phyloP scores from a whole-genome alignment of 2,888 invertebrate genomes.

The Eurytoma adleriae region DNA sequence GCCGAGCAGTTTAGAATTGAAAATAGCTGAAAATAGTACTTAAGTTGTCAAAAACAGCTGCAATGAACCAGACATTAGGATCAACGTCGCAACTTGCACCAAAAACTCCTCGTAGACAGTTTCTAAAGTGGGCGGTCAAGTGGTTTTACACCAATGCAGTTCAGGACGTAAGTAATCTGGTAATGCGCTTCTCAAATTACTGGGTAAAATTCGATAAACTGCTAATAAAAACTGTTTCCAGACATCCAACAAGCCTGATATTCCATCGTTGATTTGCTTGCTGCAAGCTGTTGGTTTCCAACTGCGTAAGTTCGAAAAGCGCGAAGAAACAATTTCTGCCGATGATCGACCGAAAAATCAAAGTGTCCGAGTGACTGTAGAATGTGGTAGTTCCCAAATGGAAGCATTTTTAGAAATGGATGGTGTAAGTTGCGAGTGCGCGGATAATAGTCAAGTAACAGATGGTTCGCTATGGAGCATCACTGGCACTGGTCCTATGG shows the following conservation, averaged over 20 bases:
- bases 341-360: slow-evolving; percentile 50
- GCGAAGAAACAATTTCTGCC: neutral
- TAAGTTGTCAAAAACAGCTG: too few species aligned
- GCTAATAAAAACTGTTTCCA: slow-evolving; percentile 27
- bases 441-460: slow-evolving; percentile 61
- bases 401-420: slow-evolving; percentile 67
- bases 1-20: too few species aligned
- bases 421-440: slow-evolving; percentile 67
- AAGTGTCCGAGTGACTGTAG: slow-evolving; percentile 62
- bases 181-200: neutral
- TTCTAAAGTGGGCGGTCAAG: slow-evolving; percentile 66
- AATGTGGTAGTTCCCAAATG: slow-evolving; percentile 70
- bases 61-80: neutral
- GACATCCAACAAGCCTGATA: slow-evolving; percentile 63
- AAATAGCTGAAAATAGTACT: too few species aligned
- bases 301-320: slow-evolving; percentile 66
- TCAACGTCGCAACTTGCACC: slow-evolving; percentile 35
- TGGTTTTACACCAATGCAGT: slow-evolving; percentile 63
- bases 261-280: slow-evolving; percentile 65
- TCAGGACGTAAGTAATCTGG: slow-evolving; percentile 59
- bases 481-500: slow-evolving; percentile 65
- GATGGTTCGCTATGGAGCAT: slow-evolving; percentile 70
- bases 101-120: slow-evolving; percentile 59
- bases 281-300: slow-evolving; percentile 70
- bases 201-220: neutral